A percentile compares a stretch with the other conserved stretches of the same genome.
Evolutionary conservation across 2,888 invertebrate species (phyloP).

Genomic region (Dysmachus trigonus): DNA sequence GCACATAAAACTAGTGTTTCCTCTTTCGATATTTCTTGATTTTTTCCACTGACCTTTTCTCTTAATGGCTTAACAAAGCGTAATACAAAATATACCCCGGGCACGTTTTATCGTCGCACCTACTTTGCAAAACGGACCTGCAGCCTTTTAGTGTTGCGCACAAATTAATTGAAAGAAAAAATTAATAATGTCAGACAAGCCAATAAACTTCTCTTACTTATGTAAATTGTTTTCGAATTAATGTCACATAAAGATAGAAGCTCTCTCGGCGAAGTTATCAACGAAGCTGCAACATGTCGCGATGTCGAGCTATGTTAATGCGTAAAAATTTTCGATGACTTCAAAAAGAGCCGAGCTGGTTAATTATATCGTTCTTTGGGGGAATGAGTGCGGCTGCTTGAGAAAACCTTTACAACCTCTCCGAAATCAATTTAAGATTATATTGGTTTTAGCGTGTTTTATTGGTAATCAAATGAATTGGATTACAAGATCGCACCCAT

Average conservation of each 20-base stretch:
- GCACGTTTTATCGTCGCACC: background rate
- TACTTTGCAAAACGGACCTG: background rate
- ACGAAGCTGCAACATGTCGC: constrained; percentile 5
- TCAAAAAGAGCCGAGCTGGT: constrained; percentile 33
- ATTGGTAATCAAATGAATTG: constrained; percentile 44
- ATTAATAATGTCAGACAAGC: constrained; percentile 25
- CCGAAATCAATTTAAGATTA: constrained; percentile 31
- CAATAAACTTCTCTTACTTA: constrained; percentile 40
- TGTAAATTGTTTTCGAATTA: constrained; percentile 42
- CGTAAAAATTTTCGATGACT: constrained; percentile 20
- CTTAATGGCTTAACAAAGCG: background rate
- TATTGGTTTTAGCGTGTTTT: constrained; percentile 44
- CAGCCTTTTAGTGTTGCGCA: background rate
- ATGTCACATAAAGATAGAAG: constrained; percentile 40
- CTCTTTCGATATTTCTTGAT: constrained; percentile 2
- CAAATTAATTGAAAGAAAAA: constrained; percentile 38
- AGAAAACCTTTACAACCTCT: background rate
- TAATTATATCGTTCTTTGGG: constrained; percentile 40
- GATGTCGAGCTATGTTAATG: constrained; percentile 38
- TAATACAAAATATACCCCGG: background rate
- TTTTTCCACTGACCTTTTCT: background rate
- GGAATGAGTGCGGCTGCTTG: constrained; percentile 1
- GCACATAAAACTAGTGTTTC: constrained; percentile 4
- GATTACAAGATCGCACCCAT: constrained; percentile 41
- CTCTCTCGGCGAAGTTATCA: constrained; percentile 16